These are phyloP conservation scores for Entomobrya proxima DNA, from an alignment of 2,888 invertebrate genomes.

Conservation along the genomic window DNA sequence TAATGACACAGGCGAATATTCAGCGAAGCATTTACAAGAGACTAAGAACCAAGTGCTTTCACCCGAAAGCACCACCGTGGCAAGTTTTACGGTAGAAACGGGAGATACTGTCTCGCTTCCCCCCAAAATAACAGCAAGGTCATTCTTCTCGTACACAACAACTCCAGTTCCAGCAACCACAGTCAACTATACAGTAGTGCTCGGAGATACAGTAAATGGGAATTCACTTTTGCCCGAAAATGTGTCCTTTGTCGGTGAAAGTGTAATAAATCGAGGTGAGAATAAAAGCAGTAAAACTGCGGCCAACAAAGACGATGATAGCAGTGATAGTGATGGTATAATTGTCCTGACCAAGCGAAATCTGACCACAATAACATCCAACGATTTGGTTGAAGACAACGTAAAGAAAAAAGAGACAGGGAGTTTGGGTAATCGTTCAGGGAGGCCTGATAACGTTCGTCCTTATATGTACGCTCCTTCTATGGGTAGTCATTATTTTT, in stretches of 20 bases:
- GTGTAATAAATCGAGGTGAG: not conserved
- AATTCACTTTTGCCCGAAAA: not conserved
- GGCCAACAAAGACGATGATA: no score
- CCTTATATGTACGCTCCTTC: conserved; percentile 67
- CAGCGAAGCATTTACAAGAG: not conserved
- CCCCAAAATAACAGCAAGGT: conserved; percentile 14
- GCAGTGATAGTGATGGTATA: conserved; percentile 30
- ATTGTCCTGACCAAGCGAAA: conserved; percentile 33
- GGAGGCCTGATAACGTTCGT: conserved; percentile 60
- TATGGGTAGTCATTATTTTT: conserved; percentile 53
- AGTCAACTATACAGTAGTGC: not conserved
- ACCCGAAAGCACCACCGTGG: not conserved
- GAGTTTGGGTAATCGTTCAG: conserved; percentile 53
- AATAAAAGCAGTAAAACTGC: not conserved
- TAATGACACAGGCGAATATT: not conserved
- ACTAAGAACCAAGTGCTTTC: not conserved
- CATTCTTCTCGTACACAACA: conserved; percentile 16
- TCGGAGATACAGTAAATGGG: not conserved
- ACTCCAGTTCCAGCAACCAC: not conserved
- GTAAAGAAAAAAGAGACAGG: conserved; percentile 39
- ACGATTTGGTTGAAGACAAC: not conserved
- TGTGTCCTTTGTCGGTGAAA: conserved; percentile 5
- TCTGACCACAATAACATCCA: conserved; percentile 34
- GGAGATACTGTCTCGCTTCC: not conserved
- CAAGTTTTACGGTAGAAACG: not conserved